Conservation (phyloP, 2,113 vertebrate genomes). For the Montifringilla adamsi region DNA sequence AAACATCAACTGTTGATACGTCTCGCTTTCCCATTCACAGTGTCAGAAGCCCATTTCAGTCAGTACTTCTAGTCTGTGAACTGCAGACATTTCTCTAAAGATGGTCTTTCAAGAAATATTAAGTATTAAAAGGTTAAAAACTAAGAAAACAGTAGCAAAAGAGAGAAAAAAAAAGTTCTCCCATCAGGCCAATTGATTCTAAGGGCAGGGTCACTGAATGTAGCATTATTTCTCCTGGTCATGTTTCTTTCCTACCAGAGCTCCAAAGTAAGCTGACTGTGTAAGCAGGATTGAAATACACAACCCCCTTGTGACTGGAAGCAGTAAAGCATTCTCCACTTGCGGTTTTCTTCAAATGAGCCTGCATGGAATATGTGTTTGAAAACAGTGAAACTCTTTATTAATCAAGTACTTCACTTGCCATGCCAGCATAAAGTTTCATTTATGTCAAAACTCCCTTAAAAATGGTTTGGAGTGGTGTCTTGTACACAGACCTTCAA, state of each 20-base stretch:
- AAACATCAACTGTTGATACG: not conserved
- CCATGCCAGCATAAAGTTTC: slow-evolving; percentile 86
- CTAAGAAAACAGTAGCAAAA: slow-evolving; percentile 78
- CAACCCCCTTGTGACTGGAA: slow-evolving; percentile 96
- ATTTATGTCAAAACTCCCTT: slow-evolving; percentile 83
- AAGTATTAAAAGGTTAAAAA: slow-evolving; percentile 83
- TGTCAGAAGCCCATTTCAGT: not conserved
- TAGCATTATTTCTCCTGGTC: slow-evolving; percentile 90
- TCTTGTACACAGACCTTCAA: slow-evolving; percentile 80
- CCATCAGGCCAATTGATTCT: slow-evolving; percentile 77
- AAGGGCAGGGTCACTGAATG: slow-evolving; percentile 89
- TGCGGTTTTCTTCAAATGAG: slow-evolving; percentile 91
- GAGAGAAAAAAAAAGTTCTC: slow-evolving; percentile 68
- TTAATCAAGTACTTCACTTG: slow-evolving; percentile 84
- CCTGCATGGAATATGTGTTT: slow-evolving; percentile 94
- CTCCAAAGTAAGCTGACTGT: slow-evolving; percentile 97
- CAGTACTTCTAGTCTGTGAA: not conserved
- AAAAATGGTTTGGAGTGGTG: slow-evolving; percentile 81
- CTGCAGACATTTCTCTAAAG: slow-evolving; percentile 29
- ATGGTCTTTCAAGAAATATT: slow-evolving; percentile 64
- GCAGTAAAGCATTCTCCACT: slow-evolving; percentile 94
- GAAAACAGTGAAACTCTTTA: slow-evolving; percentile 95
- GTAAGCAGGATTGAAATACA: slow-evolving; percentile 89
- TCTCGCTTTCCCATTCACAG: not conserved
- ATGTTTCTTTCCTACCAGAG: slow-evolving; percentile 90